Evolutionary conservation across 2,113 vertebrate species (phyloP).

Genomic region (Laticauda colubrina): DNA sequence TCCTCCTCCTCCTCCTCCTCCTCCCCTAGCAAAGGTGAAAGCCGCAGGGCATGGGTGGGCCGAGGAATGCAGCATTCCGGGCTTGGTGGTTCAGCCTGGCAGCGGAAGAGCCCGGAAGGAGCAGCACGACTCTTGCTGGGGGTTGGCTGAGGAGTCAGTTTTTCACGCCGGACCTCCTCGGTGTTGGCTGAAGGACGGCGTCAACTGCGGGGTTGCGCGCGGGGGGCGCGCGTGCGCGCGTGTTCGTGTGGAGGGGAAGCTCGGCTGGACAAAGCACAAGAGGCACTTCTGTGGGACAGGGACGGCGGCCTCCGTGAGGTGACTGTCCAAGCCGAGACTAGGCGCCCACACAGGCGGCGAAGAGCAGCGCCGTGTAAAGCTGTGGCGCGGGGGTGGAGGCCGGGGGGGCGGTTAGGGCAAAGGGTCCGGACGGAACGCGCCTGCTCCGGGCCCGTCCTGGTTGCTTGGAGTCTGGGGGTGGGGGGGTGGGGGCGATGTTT

Average conservation of each 20-base stretch:
- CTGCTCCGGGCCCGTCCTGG: not conserved
- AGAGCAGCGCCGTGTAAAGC: not conserved
- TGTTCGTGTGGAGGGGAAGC: too few species aligned
- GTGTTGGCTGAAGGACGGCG: not conserved
- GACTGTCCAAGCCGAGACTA: not conserved
- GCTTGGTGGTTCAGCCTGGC: not conserved
- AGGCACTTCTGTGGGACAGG: not conserved
- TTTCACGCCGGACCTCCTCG: not conserved
- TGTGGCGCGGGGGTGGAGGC: not conserved
- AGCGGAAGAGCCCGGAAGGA: not conserved
- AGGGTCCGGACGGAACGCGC: not conserved
- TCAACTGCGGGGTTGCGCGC: not conserved
- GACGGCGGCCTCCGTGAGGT: not conserved
- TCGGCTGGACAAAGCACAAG: too few species aligned
- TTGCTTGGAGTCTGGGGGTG: not conserved
- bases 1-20: not conserved
- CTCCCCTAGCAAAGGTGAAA: conserved; percentile 16
- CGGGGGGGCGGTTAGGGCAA: not conserved
- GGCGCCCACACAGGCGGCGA: not conserved
- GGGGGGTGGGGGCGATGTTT: not conserved
- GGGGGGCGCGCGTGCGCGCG: accelerated
- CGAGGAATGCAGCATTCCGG: not conserved
- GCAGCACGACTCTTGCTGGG: not conserved
- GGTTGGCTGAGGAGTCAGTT: too few species aligned
- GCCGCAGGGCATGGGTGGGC: conserved; percentile 13